Evolutionary conservation across 2,888 invertebrate genomes (phyloP), one percentile per base, ranked within the genome.

Genomic region (Stenodera caucasica): DNA sequence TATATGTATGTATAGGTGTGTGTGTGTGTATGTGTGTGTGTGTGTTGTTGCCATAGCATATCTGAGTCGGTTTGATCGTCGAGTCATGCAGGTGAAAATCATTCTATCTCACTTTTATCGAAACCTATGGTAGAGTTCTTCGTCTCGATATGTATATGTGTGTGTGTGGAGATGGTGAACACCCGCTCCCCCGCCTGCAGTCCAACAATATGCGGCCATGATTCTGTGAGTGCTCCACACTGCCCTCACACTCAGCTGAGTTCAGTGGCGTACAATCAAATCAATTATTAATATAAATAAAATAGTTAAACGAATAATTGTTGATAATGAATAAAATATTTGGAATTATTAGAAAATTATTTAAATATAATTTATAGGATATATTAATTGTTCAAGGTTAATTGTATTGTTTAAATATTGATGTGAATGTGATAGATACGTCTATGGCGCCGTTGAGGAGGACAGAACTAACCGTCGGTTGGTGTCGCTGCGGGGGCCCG

Each of bases 401-500:
- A 52, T 52, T 12, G 15, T 52, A 26, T 21, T 33, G 29, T 52
- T 52, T 52, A 9, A 18, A 51, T 29, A 32, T 29, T 26, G 9
- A 1, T 9, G 50, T 26, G 51, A 33, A 32, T n/a, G 52, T 21
- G 32, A 14, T 30, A n/a, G 23, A 15, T 30, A 32, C 52, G 49
- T 30, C 30, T 14, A 35, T 29, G 37, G 35, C 55, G 45, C 45
- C 40, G 11, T 77, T 77, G 82, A 63, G 23, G 12, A 76, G 79
- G 82, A 83, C 72, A 82, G 67, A 63, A 56, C 40, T 57, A 66
- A 60, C 57, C 62, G 84, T 82, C 83, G 82, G 84, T 82, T 83
- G 82, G 82, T 82, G 82, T 83, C 82, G 83, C 82, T 69, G 74
- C 76, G 82, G 85, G 85, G 85, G 85, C 85, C 86, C 86, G 86